These are phyloP conservation scores for Pelusios castaneus DNA, from an alignment of 2,113 vertebrate species.

Conservation along the genomic window DNA sequence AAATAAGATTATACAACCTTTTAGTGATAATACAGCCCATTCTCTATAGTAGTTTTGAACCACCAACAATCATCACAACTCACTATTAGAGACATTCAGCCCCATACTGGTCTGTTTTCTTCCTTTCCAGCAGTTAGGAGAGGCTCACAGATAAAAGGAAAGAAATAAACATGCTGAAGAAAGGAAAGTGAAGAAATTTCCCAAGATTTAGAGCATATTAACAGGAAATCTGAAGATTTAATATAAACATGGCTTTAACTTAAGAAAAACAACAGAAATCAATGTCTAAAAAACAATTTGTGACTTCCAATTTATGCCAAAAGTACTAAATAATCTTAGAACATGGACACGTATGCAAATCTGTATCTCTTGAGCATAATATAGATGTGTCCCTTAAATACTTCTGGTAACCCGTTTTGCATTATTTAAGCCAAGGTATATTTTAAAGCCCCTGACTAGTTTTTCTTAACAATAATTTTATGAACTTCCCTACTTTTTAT, in stretches of 20 bases:
- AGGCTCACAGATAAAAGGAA: slow-evolving; percentile 1
- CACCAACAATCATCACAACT: background rate
- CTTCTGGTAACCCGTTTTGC: background rate
- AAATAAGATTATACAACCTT: slow-evolving; percentile 13
- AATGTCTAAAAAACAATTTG: slow-evolving; percentile 42
- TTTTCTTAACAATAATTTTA: background rate
- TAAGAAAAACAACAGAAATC: slow-evolving; percentile 47
- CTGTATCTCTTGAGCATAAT: background rate
- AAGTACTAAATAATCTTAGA: background rate
- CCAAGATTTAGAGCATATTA: slow-evolving; percentile 36
- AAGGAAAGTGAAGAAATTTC: slow-evolving; percentile 40
- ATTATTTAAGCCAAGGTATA: background rate
- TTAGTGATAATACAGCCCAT: background rate
- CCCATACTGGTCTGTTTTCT: slow-evolving; percentile 31
- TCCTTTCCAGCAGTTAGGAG: slow-evolving; percentile 38
- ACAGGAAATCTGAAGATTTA: slow-evolving; percentile 61
- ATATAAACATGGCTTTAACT: slow-evolving; percentile 43
- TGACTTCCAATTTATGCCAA: slow-evolving; percentile 15
- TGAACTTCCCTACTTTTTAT: background rate
- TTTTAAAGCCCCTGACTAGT: slow-evolving; percentile 12
- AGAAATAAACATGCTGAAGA: slow-evolving; percentile 8
- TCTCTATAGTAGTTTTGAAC: background rate
- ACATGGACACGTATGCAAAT: background rate
- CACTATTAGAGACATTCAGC: slow-evolving; percentile 25
- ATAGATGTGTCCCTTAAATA: background rate